A percentile compares a stretch with the other conserved stretches of the same genome.
phyloP scores from a whole-genome alignment of 2,888 invertebrate species.

The Amiota mariae region DNA sequence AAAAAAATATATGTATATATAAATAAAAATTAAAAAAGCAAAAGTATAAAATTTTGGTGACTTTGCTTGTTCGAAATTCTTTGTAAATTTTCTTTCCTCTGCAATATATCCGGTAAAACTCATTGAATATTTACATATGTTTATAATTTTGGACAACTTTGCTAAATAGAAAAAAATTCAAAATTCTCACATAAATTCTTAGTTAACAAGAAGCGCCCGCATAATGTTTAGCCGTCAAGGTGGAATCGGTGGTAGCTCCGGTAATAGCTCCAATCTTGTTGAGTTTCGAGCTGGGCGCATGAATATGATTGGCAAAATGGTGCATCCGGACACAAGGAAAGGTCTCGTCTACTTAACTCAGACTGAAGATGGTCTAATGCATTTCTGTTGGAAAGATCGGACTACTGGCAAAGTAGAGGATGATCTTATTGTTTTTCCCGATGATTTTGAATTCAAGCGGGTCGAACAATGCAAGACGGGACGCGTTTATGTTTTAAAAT shows the following conservation, averaged over 20 bases:
- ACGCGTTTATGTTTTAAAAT: conserved; percentile 94
- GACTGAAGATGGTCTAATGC: conserved; percentile 97
- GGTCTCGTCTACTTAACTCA: conserved; percentile 96
- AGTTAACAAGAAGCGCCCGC: conserved; percentile 58
- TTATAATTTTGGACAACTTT: too few species aligned
- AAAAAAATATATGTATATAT: too few species aligned
- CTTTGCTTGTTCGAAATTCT: too few species aligned
- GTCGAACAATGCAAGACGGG: conserved; percentile 97
- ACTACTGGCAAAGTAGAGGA: conserved; percentile 91
- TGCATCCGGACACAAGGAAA: conserved; percentile 94
- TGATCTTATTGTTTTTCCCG: conserved; percentile 98
- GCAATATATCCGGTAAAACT: conserved; percentile 15
- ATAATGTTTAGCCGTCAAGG: conserved; percentile 75
- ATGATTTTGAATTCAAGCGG: conserved; percentile 97
- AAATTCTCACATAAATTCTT: conserved; percentile 20
- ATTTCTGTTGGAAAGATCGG: conserved; percentile 99
- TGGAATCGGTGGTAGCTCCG: conserved; percentile 82
- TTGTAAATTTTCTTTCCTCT: neutral
- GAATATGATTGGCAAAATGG: conserved; percentile 91
- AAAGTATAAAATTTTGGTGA: too few species aligned
- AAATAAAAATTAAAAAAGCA: too few species aligned
- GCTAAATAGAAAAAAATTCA: neutral
- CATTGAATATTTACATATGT: neutral
- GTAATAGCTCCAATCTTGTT: conserved; percentile 90
- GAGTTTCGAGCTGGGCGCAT: conserved; percentile 98